phyloP scores from a whole-genome alignment of 2,888 invertebrate genomes.

The Sarcophaga rosellei region DNA sequence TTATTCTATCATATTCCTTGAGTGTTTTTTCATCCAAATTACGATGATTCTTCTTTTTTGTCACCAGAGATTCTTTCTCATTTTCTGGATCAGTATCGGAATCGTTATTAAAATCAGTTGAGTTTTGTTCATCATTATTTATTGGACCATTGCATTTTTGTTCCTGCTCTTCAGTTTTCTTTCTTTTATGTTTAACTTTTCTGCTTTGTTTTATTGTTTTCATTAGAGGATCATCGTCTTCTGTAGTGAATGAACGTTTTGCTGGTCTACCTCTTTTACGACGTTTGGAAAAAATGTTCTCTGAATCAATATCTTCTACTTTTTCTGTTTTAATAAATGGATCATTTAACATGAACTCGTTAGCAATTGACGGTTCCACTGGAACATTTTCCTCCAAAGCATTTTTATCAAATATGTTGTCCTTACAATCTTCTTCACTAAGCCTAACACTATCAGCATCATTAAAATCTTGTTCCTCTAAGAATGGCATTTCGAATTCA shows the following conservation, averaged over 20 bases:
- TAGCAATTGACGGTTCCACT: constrained; percentile 37
- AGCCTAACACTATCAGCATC: background rate
- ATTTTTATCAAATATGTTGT: background rate
- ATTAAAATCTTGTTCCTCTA: background rate
- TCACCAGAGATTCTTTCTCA: background rate
- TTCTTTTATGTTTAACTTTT: constrained; percentile 13
- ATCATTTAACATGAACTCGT: constrained; percentile 42
- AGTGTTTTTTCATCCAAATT: constrained; percentile 66
- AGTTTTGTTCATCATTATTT: background rate
- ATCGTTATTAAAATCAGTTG: constrained; percentile 8
- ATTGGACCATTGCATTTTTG: background rate
- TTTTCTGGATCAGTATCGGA: constrained; percentile 43
- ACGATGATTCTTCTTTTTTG: constrained; percentile 58
- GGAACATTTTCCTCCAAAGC: background rate
- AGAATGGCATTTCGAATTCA: constrained; percentile 30
- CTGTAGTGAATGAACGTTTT: background rate
- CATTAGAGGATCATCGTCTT: constrained; percentile 38
- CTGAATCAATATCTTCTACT: background rate
- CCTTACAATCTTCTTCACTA: constrained; percentile 4
- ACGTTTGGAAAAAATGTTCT: background rate
- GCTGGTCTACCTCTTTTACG: constrained; percentile 43
- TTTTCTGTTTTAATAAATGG: constrained; percentile 29
- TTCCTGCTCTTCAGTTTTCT: background rate
- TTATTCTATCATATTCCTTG: constrained; percentile 57
- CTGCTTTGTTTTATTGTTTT: background rate